phyloP scores from a whole-genome alignment of 2,888 invertebrate genomes.

The Oscheius sp. region DNA sequence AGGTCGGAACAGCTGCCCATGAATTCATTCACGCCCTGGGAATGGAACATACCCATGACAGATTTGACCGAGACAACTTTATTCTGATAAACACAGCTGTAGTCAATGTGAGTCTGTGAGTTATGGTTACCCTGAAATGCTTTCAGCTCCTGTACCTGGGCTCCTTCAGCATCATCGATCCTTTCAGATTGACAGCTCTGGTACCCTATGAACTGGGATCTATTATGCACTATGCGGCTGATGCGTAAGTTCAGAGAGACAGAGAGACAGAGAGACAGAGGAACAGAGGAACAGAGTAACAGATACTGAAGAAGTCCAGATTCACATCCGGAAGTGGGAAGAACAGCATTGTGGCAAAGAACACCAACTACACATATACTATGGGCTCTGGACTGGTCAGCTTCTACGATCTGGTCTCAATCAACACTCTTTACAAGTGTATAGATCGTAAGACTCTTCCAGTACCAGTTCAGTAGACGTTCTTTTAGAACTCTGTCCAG shows the following conservation, averaged over 20 bases:
- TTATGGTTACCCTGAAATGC: background rate
- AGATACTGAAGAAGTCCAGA: background rate
- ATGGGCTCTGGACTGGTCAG: constrained; percentile 33
- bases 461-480: background rate
- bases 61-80: constrained; percentile 30
- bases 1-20: constrained; percentile 26
- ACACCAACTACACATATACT: constrained; percentile 31
- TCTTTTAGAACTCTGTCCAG: constrained; percentile 43
- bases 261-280: too few relatives aligned
- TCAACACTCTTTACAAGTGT: constrained; percentile 35
- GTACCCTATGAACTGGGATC: constrained; percentile 59
- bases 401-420: constrained; percentile 31
- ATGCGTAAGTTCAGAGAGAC: background rate
- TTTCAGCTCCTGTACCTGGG: constrained; percentile 13
- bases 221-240: constrained; percentile 48
- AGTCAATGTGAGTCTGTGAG: background rate
- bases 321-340: constrained; percentile 29
- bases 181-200: constrained; percentile 16
- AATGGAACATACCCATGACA: constrained; percentile 28
- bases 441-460: background rate
- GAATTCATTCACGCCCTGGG: constrained; percentile 25
- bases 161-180: constrained; percentile 10
- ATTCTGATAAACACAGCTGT: constrained; percentile 22
- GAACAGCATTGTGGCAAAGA: constrained; percentile 34
- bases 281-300: too few relatives aligned